Evolutionary conservation across 2,113 vertebrate genomes (phyloP).

Genomic region (Lophochroa leadbeateri): DNA sequence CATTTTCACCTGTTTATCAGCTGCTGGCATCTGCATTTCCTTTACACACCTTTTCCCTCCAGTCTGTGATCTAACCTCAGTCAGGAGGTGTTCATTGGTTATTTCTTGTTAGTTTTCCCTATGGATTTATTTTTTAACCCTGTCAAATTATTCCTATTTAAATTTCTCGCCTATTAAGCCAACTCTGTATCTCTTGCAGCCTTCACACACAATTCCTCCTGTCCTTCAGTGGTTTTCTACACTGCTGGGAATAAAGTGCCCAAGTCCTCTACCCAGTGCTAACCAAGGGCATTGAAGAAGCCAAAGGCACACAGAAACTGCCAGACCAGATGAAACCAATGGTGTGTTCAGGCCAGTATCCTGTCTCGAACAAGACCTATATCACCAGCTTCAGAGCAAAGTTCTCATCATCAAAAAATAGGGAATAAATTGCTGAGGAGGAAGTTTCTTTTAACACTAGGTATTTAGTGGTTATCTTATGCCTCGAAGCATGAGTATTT

Average conservation of each 20-base stretch:
- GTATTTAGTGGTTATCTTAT: conserved; percentile 56
- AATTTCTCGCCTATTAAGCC: neutral
- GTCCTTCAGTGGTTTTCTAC: neutral
- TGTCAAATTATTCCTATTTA: neutral
- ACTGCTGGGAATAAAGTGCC: neutral
- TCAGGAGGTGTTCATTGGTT: neutral
- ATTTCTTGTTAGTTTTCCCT: neutral
- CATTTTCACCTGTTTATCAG: conserved; percentile 11
- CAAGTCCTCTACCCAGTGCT: neutral
- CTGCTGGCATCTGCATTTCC: neutral
- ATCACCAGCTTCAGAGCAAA: neutral
- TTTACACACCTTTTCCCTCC: neutral
- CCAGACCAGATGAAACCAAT: conserved; percentile 20
- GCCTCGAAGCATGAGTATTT: conserved; percentile 53
- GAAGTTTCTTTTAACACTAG: conserved; percentile 43
- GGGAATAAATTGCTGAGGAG: conserved; percentile 41
- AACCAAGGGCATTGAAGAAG: neutral
- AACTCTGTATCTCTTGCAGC: neutral
- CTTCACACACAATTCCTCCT: neutral
- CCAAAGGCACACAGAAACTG: neutral
- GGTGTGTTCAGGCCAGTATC: neutral
- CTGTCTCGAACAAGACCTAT: conserved; percentile 26
- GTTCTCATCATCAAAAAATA: neutral
- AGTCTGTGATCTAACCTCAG: neutral
- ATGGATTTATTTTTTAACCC: neutral